phyloP scores from a whole-genome alignment of 2,797 vertebrate species.

The Aselliscus stoliczkanus region DNA sequence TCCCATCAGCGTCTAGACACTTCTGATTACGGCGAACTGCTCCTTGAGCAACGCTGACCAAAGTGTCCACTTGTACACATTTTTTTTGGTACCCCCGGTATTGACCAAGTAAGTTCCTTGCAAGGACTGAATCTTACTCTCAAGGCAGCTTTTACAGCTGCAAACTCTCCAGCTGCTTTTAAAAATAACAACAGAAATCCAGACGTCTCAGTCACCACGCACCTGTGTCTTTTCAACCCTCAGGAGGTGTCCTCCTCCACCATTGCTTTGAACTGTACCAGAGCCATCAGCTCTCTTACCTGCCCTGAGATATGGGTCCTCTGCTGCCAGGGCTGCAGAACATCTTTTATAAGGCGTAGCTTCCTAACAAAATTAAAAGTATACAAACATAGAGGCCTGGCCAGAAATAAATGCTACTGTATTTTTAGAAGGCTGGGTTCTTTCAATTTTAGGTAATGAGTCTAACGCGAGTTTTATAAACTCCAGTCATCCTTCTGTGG shows the following conservation, averaged over 20 bases:
- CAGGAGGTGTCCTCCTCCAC: neutral
- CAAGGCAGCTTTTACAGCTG: neutral
- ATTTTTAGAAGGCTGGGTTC: slow-evolving; percentile 72
- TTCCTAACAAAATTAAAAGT: neutral
- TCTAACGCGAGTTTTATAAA: slow-evolving; percentile 67
- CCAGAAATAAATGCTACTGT: slow-evolving; percentile 49
- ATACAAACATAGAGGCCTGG: neutral
- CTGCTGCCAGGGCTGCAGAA: neutral
- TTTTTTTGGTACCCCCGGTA: too few relatives aligned
- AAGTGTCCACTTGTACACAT: too few relatives aligned
- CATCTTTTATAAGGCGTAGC: neutral
- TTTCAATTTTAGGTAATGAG: slow-evolving; percentile 63
- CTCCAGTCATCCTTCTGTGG: slow-evolving; percentile 28
- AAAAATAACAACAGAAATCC: neutral
- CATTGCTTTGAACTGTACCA: too few relatives aligned
- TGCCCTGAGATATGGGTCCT: neutral
- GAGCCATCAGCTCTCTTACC: neutral
- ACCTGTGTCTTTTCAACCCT: neutral
- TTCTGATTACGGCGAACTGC: too few relatives aligned
- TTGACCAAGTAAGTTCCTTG: neutral
- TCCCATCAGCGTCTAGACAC: too few relatives aligned
- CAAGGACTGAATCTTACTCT: neutral
- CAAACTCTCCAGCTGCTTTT: neutral
- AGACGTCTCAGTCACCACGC: neutral
- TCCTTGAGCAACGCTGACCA: too few relatives aligned